Percentiles rank a stretch among this genome's conserved stretches.
phyloP scores from a whole-genome alignment of 2,113 vertebrate genomes.

The Pan paniscus region DNA sequence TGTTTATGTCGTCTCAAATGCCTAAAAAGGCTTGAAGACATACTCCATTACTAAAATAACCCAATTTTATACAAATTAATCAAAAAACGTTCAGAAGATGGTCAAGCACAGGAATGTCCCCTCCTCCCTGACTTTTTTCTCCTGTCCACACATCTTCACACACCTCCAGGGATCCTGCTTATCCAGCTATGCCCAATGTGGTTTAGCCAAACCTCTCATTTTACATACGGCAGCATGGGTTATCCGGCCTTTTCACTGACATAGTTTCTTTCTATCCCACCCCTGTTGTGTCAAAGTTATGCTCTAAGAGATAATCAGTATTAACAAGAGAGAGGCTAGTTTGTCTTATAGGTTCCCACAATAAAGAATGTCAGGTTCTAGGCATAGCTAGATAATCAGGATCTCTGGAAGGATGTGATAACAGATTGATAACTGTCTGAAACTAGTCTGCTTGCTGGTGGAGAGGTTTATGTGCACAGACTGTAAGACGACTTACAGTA shows the following conservation, averaged over 20 bases:
- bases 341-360: neutral
- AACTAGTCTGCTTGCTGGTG: neutral
- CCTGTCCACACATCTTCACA: neutral
- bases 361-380: neutral
- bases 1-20: neutral
- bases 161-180: neutral
- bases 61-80: conserved; percentile 3
- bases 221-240: neutral
- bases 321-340: neutral
- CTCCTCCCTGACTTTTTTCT: neutral
- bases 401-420: neutral
- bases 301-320: neutral
- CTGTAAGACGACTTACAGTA: neutral
- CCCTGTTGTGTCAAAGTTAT: neutral
- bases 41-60: neutral
- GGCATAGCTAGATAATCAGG: neutral
- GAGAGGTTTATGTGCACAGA: neutral
- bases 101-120: neutral
- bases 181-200: neutral
- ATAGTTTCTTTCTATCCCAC: neutral
- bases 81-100: neutral
- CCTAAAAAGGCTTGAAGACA: neutral
- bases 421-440: neutral
- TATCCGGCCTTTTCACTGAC: neutral
- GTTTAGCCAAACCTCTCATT: neutral